Conservation (phyloP, 2,888 invertebrate genomes). For the Morpho helenor region DNA sequence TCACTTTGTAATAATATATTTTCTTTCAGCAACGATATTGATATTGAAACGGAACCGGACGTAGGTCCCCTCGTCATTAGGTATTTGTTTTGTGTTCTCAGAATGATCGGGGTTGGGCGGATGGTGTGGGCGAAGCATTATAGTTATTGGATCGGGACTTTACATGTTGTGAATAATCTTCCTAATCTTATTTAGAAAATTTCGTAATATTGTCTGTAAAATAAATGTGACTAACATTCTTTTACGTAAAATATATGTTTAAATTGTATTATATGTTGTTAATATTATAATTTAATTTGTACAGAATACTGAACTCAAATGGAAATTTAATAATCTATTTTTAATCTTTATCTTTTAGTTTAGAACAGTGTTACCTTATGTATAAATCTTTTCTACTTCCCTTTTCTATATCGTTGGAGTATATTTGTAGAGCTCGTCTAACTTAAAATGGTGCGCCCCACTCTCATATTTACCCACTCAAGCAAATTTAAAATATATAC, state of each 20-base stretch:
- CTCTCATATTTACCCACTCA: no score
- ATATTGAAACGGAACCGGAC: constrained; percentile 49
- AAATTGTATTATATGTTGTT: no score
- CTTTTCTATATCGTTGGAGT: no score
- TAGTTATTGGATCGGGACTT: constrained; percentile 11
- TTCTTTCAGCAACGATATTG: constrained; percentile 72
- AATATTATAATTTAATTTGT: no score
- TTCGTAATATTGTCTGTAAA: constrained; percentile 3
- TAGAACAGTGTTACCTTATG: no score
- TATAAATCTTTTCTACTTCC: no score
- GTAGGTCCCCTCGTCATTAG: constrained; percentile 60
- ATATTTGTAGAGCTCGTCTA: no score
- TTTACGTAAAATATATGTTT: neutral
- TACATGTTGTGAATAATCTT: constrained; percentile 48
- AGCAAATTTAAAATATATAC: no score
- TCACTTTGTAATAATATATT: constrained; percentile 45
- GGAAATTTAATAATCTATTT: no score
- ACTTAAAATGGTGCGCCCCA: no score
- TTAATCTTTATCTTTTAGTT: no score
- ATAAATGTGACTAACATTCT: constrained; percentile 27
- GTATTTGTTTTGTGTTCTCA: constrained; percentile 53
- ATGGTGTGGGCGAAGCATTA: constrained; percentile 26
- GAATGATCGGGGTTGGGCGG: constrained; percentile 31
- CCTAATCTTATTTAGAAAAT: constrained; percentile 13
- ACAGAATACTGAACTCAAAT: no score